A percentile compares a stretch with the other conserved stretches of the same genome.
Conservation (phyloP, 2,113 vertebrate genomes). For the Erinaceus europaeus region DNA sequence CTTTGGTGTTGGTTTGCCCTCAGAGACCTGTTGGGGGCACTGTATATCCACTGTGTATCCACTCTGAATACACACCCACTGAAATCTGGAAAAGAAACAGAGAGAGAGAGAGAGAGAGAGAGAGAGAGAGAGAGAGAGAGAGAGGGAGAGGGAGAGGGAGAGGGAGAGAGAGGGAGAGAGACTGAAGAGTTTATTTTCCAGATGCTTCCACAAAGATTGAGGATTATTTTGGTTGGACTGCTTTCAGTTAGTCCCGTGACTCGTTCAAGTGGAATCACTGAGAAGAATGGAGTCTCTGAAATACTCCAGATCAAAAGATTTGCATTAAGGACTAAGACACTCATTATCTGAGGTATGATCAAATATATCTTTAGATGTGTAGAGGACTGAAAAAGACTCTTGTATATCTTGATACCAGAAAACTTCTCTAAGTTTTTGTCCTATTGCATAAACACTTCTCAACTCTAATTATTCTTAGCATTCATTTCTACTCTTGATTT, state of each 20-base stretch:
- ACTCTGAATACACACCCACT: fast-evolving
- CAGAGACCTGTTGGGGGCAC: neutral
- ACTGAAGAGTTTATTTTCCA: neutral
- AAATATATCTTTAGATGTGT: neutral
- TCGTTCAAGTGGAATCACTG: neutral
- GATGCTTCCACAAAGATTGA: neutral
- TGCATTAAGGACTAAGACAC: neutral
- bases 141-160: too few species aligned
- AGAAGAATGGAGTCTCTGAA: neutral
- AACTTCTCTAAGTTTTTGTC: neutral
- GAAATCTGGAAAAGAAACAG: neutral
- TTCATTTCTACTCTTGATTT: slow-evolving; percentile 19
- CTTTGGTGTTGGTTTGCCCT: neutral
- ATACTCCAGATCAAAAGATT: neutral
- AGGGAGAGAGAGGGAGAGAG: neutral
- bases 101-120: fast-evolving
- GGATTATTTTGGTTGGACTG: neutral
- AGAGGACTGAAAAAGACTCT: neutral
- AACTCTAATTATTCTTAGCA: neutral
- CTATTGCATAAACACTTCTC: neutral
- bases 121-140: neutral
- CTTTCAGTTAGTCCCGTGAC: neutral
- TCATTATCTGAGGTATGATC: neutral
- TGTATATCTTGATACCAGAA: neutral
- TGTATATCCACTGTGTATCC: too few species aligned